Evolutionary conservation across 2,797 vertebrate species (phyloP), one percentile per base, ranked within the genome.

Genomic region (Gymnoscopelus braueri): DNA sequence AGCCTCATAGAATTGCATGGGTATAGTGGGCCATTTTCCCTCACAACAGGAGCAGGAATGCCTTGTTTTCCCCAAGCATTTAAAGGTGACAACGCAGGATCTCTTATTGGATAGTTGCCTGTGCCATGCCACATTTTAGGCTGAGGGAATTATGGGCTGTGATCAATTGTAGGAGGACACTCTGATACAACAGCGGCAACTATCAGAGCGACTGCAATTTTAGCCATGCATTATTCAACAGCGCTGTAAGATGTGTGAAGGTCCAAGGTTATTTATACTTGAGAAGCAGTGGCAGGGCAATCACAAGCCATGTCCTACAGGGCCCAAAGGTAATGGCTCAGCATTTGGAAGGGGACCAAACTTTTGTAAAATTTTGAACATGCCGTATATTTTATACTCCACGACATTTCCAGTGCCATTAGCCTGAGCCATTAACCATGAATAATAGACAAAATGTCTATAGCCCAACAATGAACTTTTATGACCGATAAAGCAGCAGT

Each of bases 201-300:
- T 82, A 84, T 89, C 79, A 70, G 73, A 72, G 78, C 69, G 85
- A 87, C 85, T 86, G 86, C 87, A 88, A 89, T 92, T 91, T 87
- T 52, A 63, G 68, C 71, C 84, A 90, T 92, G 90, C 86, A 92
- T 91, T 91, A 92, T 92, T 92, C 90, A 92, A 72, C 73, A 61
- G 75, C 50, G 60, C 84, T 81, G 79, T 65, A 83, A 78, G 74
- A 86, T 88, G 75, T 82, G 84, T 74, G 80, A 79, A 75, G 86
- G 83, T 82, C 84, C 75, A 54, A 69, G 78, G 81, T 91, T 84
- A 92, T 93, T 91, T 90, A 87, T 84, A 84, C 72, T 82, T 81
- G 79, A 84, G 79, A 88, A 87, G 77, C 77, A 54, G 61, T 78
- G 82, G 75, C 83, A 82, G 76, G 80, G 79, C 88, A 86, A 87